Conservation (phyloP, 2,797 vertebrate species). For the Gymnothorax javanicus region DNA sequence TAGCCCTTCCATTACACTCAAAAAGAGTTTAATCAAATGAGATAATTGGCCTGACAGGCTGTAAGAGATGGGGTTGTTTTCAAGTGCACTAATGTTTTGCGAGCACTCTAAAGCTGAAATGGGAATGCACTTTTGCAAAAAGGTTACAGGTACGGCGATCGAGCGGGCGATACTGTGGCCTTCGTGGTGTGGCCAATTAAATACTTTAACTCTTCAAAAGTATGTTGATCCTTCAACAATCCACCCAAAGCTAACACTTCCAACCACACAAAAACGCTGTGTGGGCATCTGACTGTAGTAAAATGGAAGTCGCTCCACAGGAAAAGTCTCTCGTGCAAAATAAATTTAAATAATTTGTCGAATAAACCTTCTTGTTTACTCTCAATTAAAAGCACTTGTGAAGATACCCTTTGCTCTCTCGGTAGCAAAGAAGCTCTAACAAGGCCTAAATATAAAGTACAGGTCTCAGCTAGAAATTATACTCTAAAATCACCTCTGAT, state of each 20-base stretch:
- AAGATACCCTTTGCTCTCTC: background rate
- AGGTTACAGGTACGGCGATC: background rate
- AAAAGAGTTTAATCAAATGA: constrained; percentile 41
- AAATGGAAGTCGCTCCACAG: background rate
- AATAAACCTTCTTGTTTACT: background rate
- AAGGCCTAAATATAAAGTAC: too few species aligned
- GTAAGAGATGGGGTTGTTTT: background rate
- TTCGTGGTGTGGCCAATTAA: background rate
- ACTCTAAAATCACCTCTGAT: too few species aligned
- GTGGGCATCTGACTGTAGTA: background rate
- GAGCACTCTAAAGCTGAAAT: background rate
- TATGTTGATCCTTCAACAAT: background rate
- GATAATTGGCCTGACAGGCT: constrained; percentile 4
- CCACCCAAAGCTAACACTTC: background rate
- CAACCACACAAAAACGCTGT: background rate
- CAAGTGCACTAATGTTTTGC: background rate
- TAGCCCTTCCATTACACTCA: constrained; percentile 31
- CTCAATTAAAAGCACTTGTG: background rate
- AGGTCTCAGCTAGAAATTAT: too few species aligned
- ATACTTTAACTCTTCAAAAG: background rate
- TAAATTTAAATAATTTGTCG: background rate
- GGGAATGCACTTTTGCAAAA: background rate
- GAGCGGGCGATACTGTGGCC: background rate
- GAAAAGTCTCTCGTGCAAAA: background rate
- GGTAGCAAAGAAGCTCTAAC: too few species aligned